These are phyloP conservation scores for Caenorhabditis zanzibari DNA, from an alignment of 2,888 invertebrate species.

Conservation along the genomic window DNA sequence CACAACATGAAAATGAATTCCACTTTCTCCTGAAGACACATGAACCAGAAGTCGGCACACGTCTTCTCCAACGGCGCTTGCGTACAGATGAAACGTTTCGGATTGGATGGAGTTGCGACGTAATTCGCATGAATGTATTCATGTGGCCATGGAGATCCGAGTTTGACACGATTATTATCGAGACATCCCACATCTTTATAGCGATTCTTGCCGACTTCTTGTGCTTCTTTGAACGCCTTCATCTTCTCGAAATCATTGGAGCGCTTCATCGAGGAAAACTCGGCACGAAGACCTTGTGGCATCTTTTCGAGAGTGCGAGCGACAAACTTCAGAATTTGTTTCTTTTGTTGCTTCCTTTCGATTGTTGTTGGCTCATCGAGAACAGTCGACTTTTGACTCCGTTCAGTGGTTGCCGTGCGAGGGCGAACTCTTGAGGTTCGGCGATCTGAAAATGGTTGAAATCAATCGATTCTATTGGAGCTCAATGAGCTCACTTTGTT, in stretches of 20 bases:
- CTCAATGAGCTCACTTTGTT: background rate
- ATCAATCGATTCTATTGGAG: background rate
- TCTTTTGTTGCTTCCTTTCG: constrained; percentile 22
- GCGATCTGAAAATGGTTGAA: constrained; percentile 23
- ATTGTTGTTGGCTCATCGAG: constrained; percentile 26
- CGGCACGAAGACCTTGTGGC: constrained; percentile 61
- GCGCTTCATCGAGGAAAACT: constrained; percentile 66
- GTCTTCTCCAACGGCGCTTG: constrained; percentile 74
- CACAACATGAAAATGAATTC: constrained; percentile 72
- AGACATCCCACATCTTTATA: constrained; percentile 73
- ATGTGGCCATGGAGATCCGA: constrained; percentile 54
- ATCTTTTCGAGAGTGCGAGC: constrained; percentile 63
- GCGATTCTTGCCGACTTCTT: constrained; percentile 61
- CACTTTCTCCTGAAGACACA: constrained; percentile 69
- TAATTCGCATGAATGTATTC: constrained; percentile 75
- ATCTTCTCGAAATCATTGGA: constrained; percentile 65
- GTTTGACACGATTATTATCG: constrained; percentile 68
- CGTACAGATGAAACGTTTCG: constrained; percentile 72
- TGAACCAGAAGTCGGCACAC: constrained; percentile 70
- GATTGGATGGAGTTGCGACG: constrained; percentile 62
- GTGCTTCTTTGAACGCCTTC: constrained; percentile 65
- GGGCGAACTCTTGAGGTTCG: constrained; percentile 1
- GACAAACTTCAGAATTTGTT: constrained; percentile 63
- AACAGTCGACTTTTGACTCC: constrained; percentile 14
- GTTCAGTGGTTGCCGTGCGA: constrained; percentile 4